Percentiles rank a stretch among this genome's conserved stretches.
Conservation (phyloP, 2,888 invertebrate species). For the Anagyrus pseudococci region DNA sequence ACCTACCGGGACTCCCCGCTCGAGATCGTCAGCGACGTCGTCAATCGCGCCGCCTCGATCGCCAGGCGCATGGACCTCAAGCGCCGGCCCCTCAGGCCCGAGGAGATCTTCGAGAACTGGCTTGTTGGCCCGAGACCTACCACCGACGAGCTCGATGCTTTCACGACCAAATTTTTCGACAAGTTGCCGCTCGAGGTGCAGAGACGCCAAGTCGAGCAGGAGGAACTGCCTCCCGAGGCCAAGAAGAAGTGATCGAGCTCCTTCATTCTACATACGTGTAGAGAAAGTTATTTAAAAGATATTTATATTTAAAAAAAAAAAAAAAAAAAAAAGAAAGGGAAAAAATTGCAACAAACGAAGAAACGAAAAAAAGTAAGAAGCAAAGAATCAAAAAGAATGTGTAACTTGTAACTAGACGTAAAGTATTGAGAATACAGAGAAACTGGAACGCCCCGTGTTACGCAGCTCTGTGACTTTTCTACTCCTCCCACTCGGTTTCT, state of each 20-base stretch:
- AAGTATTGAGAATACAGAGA: too few species aligned
- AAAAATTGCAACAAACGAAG: background rate
- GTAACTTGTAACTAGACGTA: too few species aligned
- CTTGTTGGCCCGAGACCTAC: background rate
- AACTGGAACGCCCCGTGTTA: too few species aligned
- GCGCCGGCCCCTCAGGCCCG: constrained; percentile 64
- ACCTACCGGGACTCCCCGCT: constrained; percentile 61
- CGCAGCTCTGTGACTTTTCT: too few species aligned
- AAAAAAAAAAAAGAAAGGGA: background rate
- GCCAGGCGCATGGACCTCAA: constrained; percentile 65
- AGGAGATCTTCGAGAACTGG: background rate
- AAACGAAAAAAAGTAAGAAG: too few species aligned
- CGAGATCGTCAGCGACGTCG: constrained; percentile 61
- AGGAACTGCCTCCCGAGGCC: background rate
- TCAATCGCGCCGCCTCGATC: constrained; percentile 63
- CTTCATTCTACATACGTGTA: background rate
- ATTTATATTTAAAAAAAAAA: background rate
- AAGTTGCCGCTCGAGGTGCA: background rate
- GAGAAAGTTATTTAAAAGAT: background rate
- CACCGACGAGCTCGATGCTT: background rate
- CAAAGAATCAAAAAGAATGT: too few species aligned
- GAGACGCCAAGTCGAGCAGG: background rate
- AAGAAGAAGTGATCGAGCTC: background rate
- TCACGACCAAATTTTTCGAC: background rate
- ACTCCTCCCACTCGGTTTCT: too few species aligned